Evolutionary conservation across 2,888 invertebrate genomes (phyloP), one percentile per base, ranked within the genome.

Genomic region (Tinea pellionella): DNA sequence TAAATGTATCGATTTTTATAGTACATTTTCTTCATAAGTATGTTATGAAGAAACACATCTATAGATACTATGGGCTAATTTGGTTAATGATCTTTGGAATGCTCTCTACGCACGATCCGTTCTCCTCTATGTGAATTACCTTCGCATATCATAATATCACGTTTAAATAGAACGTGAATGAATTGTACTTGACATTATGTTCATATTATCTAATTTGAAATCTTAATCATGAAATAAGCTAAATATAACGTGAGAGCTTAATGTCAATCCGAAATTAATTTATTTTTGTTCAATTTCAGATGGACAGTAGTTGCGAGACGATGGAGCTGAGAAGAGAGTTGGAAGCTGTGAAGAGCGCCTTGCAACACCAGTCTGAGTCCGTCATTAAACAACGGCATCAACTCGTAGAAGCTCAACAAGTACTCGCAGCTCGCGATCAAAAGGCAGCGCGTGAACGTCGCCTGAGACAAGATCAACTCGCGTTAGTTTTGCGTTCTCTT

Each of bases 401-500:
- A 68, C 90, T 92, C 24, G 88, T 90, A 7, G 91, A 92, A 67
- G 91, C 91, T 63, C 89, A 89, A 0, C 86, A 89, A 63, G 86
- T 89, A 47, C 84, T 92, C 61, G 89, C 89, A 62, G 86, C 89
- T 47, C 89, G 90, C 61, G 90, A 92, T 67, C 88, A 88, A 61
- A 89, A 90, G 67, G 88, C 90, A 60, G 81, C 89, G 24, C 89
- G 89, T 62, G 92, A 92, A 69, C 88, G 89, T 63, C 84, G 89
- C 1, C 84, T 92, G 4, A 86, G 92, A 43, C 92, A 93, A 75
- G 90, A 91, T 70, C 93, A 94, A 69, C 86, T 94, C 24, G 90
- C 92, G 3, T 87, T 91, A 63, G 92, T 94, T 29, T 82, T 93
- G 7, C 88, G 92, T 56, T 92, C 93, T 2, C 78, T 94, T 61